These are phyloP conservation scores for Ditylenchus weischeri DNA, from an alignment of 2,888 invertebrate species.

Conservation along the genomic window DNA sequence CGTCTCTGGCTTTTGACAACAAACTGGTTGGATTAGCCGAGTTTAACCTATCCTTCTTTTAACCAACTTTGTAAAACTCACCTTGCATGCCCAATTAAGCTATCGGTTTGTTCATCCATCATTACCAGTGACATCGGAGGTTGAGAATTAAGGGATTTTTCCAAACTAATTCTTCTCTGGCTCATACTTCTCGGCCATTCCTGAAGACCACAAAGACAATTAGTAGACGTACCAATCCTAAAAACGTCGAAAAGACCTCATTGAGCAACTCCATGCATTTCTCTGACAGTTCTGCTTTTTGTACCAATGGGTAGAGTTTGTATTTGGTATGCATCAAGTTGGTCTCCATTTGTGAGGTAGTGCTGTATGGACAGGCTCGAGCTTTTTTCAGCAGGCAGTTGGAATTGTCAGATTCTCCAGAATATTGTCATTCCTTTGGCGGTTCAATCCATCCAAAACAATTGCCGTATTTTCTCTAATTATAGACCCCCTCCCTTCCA, in stretches of 20 bases:
- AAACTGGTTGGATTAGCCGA: too few species aligned
- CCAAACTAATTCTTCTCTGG: conserved; percentile 22
- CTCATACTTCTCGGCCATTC: conserved; percentile 32
- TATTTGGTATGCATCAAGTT: not conserved
- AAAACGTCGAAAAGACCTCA: conserved; percentile 27
- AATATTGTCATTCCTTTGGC: too few species aligned
- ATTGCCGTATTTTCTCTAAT: too few species aligned
- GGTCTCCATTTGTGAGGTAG: too few species aligned
- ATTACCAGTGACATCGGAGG: conserved; percentile 50
- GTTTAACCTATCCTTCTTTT: not conserved
- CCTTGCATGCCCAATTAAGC: conserved; percentile 41
- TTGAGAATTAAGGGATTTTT: conserved; percentile 11
- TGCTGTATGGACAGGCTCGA: too few species aligned
- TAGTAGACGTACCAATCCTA: conserved; percentile 12
- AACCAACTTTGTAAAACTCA: not conserved
- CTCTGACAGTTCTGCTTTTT: conserved; percentile 32
- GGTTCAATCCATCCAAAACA: not conserved
- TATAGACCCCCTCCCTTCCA: too few species aligned
- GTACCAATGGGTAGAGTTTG: conserved; percentile 33
- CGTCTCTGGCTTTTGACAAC: too few species aligned
- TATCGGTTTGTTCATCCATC: conserved; percentile 21
- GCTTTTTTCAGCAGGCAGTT: too few species aligned
- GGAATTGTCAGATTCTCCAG: too few species aligned
- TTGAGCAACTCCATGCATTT: conserved; percentile 42
- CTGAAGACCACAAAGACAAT: conserved; percentile 20